A percentile compares a stretch with the other conserved stretches of the same genome.
phyloP scores from a whole-genome alignment of 92 coral and sea anemone species.

The Porites cylindrica region DNA sequence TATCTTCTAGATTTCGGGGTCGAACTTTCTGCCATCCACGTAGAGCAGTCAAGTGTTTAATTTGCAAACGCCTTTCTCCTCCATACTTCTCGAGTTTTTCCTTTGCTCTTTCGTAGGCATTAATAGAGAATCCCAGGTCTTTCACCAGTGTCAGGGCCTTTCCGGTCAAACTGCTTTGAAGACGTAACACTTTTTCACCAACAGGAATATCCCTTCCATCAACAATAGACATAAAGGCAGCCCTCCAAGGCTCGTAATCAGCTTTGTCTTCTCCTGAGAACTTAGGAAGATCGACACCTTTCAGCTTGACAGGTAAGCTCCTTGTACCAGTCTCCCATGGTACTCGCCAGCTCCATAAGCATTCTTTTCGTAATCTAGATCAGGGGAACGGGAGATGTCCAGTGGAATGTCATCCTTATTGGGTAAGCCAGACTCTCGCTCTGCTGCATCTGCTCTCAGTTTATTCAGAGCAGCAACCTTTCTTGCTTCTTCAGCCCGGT shows the following conservation, averaged over 20 bases:
- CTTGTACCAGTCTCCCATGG: not conserved
- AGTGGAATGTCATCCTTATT: no score
- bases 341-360: not conserved
- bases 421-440: not conserved
- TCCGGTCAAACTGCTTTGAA: constrained; percentile 52
- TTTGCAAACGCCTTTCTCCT: constrained; percentile 54
- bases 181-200: constrained; percentile 1
- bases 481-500: constrained; percentile 57
- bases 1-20: constrained; percentile 38
- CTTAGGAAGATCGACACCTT: constrained; percentile 57
- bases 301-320: constrained; percentile 48
- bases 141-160: constrained; percentile 52
- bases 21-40: not conserved
- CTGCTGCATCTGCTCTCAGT: constrained; percentile 44
- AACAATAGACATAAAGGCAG: constrained; percentile 59
- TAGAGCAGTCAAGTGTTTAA: constrained; percentile 25
- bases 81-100: constrained; percentile 36
- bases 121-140: constrained; percentile 53
- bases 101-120: constrained; percentile 59
- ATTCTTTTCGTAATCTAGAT: not conserved
- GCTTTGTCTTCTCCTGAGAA: constrained; percentile 64
- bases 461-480: constrained; percentile 43
- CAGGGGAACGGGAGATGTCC: no score
- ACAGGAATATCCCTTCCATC: constrained; percentile 53
- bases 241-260: constrained; percentile 66